Percentiles rank a stretch among this genome's conserved stretches.
phyloP scores from a whole-genome alignment of 2,888 invertebrate species.

The Argyra leucocephala region DNA sequence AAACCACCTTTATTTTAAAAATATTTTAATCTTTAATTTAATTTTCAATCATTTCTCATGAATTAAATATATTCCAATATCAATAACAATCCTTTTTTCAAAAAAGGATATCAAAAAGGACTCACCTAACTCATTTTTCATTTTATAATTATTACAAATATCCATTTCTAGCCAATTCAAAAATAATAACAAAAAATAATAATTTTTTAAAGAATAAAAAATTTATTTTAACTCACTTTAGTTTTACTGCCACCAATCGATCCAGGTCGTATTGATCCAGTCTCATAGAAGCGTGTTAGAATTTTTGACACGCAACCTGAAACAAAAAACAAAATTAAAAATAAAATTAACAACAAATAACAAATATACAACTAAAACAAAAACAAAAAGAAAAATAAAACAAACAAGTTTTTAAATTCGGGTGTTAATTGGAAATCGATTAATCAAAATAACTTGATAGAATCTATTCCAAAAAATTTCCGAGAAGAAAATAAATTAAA shows the following conservation, averaged over 20 bases:
- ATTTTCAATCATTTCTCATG: no score
- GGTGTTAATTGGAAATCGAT: conserved; percentile 15
- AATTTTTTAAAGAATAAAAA: no score
- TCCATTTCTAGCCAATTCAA: no score
- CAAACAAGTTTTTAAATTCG: background rate
- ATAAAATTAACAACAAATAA: conserved; percentile 9
- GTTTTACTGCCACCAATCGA: conserved; percentile 92
- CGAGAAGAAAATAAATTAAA: background rate
- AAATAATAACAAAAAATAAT: no score
- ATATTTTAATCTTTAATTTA: no score
- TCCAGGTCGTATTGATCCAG: conserved; percentile 89
- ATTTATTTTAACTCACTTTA: conserved; percentile 62
- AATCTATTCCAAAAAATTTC: conserved; percentile 17
- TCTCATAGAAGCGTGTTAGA: conserved; percentile 90
- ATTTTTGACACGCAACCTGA: conserved; percentile 89
- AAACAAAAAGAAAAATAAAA: conserved; percentile 16
- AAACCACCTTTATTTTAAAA: no score
- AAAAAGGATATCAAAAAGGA: no score
- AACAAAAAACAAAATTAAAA: conserved; percentile 17
- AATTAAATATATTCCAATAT: no score
- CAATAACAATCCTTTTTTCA: no score
- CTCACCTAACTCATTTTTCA: no score
- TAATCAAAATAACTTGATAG: conserved; percentile 18
- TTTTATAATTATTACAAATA: no score
- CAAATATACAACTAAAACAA: conserved; percentile 27